A percentile compares a stretch with the other conserved stretches of the same genome.
Evolutionary conservation across 1,140 invertebrate genomes (phyloP).

Genomic region (Eurosta solidaginis): DNA sequence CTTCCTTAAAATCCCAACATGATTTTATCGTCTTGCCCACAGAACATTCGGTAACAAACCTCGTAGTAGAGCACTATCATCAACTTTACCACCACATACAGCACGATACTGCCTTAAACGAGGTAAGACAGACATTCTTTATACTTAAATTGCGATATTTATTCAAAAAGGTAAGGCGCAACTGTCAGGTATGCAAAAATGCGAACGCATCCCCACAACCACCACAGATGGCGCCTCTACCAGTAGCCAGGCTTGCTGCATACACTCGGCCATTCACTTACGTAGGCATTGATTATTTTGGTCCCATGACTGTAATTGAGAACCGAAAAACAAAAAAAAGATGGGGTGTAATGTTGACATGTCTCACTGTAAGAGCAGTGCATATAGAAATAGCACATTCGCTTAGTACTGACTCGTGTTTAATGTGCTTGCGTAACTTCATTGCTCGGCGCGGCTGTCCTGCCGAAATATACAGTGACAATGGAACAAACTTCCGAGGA

Average conservation of each 20-base stretch:
- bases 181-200: slow-evolving; percentile 22
- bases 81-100: too few relatives aligned
- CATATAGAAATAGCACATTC: too few relatives aligned
- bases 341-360: slow-evolving; percentile 41
- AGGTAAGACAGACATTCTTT: not conserved
- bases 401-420: too few relatives aligned
- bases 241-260: not conserved
- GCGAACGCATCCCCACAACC: slow-evolving; percentile 5
- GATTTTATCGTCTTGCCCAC: slow-evolving; percentile 2
- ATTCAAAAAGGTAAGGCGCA: not conserved
- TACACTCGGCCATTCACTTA: slow-evolving; percentile 26
- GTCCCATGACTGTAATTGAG: slow-evolving; percentile 33
- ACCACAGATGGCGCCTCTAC: slow-evolving; percentile 22
- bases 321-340: slow-evolving; percentile 36
- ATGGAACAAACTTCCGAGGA: too few relatives aligned
- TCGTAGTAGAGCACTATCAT: too few relatives aligned
- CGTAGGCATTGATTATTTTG: slow-evolving; percentile 32
- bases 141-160: too few relatives aligned
- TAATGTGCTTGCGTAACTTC: too few relatives aligned
- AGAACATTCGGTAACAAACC: slow-evolving; percentile 48
- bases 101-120: too few relatives aligned
- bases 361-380: slow-evolving; percentile 32
- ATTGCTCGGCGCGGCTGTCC: too few relatives aligned
- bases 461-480: too few relatives aligned
- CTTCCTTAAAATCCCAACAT: not conserved